A percentile compares a stretch with the other conserved stretches of the same genome.
Evolutionary conservation across 2,888 invertebrate species (phyloP).

Genomic region (Onchidella celtica): DNA sequence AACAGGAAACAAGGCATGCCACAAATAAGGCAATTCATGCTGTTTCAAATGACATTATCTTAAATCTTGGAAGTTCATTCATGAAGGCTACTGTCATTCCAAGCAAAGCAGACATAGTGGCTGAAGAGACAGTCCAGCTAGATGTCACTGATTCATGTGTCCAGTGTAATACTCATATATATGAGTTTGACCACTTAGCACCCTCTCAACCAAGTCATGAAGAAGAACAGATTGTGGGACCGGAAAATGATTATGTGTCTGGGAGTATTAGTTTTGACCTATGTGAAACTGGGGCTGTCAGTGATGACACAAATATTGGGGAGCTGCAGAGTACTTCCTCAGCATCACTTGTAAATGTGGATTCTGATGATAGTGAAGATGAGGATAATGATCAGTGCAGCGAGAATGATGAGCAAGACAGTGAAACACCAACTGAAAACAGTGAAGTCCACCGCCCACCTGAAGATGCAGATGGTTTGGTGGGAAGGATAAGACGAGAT

Average conservation of each 20-base stretch:
- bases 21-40: neutral
- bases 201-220: neutral
- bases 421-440: neutral
- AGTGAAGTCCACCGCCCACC: too few species aligned
- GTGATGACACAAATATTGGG: neutral
- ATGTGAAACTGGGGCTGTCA: neutral
- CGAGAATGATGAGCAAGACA: neutral
- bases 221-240: neutral
- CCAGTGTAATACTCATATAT: neutral
- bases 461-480: neutral
- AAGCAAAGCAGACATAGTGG: neutral
- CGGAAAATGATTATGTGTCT: neutral
- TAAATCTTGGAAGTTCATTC: neutral
- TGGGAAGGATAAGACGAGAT: slow-evolving; percentile 7
- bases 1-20: too few species aligned
- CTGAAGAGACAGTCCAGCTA: neutral
- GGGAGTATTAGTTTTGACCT: neutral
- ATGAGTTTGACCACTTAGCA: neutral
- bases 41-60: neutral
- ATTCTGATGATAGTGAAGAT: neutral
- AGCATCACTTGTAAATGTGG: too few species aligned
- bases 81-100: neutral
- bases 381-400: neutral
- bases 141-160: neutral
- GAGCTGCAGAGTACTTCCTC: neutral